A percentile compares a stretch with the other conserved stretches of the same genome.
Evolutionary conservation across 1,140 invertebrate species (phyloP).

Genomic region (Drosophila truncata): DNA sequence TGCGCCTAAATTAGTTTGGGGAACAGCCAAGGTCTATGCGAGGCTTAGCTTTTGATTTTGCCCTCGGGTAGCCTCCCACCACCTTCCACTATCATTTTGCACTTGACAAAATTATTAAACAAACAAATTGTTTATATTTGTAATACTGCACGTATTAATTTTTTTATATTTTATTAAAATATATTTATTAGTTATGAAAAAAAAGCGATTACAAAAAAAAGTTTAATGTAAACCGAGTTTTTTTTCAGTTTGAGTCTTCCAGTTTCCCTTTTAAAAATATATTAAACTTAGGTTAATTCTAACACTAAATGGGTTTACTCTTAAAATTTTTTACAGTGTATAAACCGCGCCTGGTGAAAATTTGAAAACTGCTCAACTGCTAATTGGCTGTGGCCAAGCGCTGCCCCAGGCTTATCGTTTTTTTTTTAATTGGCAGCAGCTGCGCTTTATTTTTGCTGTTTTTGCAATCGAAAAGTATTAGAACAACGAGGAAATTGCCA

Average conservation of each 20-base stretch:
- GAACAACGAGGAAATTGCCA: background rate
- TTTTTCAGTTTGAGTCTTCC: background rate
- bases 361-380: conserved; percentile 75
- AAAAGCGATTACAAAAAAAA: background rate
- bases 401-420: conserved; percentile 23
- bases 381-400: conserved; percentile 69
- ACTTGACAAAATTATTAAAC: background rate
- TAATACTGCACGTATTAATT: background rate
- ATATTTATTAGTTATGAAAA: background rate
- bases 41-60: conserved; percentile 46
- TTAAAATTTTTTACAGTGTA: background rate
- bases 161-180: background rate
- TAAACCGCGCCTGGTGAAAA: conserved; percentile 40
- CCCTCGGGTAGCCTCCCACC: conserved; percentile 8
- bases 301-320: accelerated
- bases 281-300: background rate
- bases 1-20: conserved; percentile 75
- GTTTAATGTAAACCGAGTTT: background rate
- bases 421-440: conserved; percentile 59
- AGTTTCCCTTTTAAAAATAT: too few relatives aligned
- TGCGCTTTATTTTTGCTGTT: conserved; percentile 17
- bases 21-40: conserved; percentile 44
- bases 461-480: conserved; percentile 20
- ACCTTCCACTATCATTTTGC: background rate
- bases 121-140: background rate